phyloP scores from a whole-genome alignment of 2,113 vertebrate species.

The Redunca redunca region DNA sequence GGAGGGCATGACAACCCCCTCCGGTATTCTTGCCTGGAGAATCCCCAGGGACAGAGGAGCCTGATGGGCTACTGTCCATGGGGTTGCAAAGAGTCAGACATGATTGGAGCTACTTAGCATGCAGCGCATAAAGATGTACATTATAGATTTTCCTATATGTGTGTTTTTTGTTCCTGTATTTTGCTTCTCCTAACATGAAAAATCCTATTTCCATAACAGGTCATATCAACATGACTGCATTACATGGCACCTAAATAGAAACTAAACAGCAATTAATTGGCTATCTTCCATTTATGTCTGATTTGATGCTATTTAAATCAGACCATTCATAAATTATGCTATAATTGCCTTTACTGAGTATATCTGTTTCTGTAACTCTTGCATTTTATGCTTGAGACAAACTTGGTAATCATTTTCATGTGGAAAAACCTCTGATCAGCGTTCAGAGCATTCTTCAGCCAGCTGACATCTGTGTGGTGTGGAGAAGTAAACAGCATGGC shows the following conservation, averaged over 20 bases:
- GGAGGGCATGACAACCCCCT: not conserved
- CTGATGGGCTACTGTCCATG: not conserved
- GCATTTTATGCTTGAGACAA: not conserved
- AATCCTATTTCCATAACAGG: not conserved
- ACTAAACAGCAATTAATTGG: not conserved
- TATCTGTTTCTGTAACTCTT: not conserved
- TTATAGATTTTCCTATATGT: not conserved
- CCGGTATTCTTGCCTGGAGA: not conserved
- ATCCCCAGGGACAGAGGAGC: not conserved
- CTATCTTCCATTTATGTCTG: not conserved
- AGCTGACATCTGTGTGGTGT: not conserved
- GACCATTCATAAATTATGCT: not conserved
- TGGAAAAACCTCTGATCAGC: not conserved
- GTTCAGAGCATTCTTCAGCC: not conserved
- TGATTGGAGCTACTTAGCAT: not conserved
- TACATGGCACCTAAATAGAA: not conserved
- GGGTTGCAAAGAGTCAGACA: not conserved
- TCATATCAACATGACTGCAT: not conserved
- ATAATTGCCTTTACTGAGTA: not conserved
- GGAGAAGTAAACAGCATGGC: not conserved
- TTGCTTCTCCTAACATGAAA: not conserved
- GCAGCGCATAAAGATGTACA: not conserved
- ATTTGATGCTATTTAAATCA: not conserved
- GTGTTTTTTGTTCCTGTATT: not conserved
- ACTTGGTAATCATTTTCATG: not conserved